Percentiles rank a stretch among this genome's conserved stretches.
These are phyloP conservation scores for Pentamera pediparva DNA, from an alignment of 53 echinoderm and acorn worm genomes.

Conservation along the genomic window DNA sequence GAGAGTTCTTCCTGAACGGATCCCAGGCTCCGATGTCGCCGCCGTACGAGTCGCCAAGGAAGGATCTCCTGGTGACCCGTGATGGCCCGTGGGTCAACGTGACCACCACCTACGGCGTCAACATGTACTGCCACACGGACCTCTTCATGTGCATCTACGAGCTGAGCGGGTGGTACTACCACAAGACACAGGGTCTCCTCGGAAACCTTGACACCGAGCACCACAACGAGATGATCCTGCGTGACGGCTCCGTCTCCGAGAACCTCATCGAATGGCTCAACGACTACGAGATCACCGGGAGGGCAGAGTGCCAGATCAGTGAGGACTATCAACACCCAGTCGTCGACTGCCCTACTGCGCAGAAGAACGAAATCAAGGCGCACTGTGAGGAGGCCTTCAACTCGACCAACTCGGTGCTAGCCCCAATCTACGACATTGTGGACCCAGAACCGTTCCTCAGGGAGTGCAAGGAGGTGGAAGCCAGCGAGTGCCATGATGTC, in stretches of 20 bases:
- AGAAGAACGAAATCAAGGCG: slow-evolving; percentile 1
- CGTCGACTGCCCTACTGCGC: neutral
- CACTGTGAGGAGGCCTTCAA: slow-evolving; percentile 48
- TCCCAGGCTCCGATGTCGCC: slow-evolving; percentile 42
- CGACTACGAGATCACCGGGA: slow-evolving; percentile 65
- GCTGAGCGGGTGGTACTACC: slow-evolving; percentile 97
- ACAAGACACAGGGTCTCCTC: slow-evolving; percentile 89
- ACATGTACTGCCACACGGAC: slow-evolving; percentile 56
- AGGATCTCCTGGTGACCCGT: slow-evolving; percentile 49
- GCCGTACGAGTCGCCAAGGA: slow-evolving; percentile 62
- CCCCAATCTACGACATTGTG: slow-evolving; percentile 48
- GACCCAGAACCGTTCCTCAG: slow-evolving; percentile 52
- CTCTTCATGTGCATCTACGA: slow-evolving; percentile 68
- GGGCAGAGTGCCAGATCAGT: slow-evolving; percentile 49
- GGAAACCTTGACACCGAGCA: slow-evolving; percentile 76
- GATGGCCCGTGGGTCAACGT: slow-evolving; percentile 86
- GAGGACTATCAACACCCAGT: no score
- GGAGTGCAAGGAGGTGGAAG: slow-evolving; percentile 45
- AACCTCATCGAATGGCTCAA: slow-evolving; percentile 56
- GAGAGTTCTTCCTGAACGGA: slow-evolving; percentile 63
- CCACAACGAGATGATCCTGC: slow-evolving; percentile 63
- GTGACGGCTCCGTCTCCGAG: slow-evolving; percentile 57
- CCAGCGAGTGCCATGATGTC: slow-evolving; percentile 37
- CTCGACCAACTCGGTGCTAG: slow-evolving; percentile 29
- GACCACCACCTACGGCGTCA: slow-evolving; percentile 68